These are phyloP conservation scores for Pseudopleuronectes americanus DNA, from an alignment of 2,797 vertebrate species.

Conservation along the genomic window DNA sequence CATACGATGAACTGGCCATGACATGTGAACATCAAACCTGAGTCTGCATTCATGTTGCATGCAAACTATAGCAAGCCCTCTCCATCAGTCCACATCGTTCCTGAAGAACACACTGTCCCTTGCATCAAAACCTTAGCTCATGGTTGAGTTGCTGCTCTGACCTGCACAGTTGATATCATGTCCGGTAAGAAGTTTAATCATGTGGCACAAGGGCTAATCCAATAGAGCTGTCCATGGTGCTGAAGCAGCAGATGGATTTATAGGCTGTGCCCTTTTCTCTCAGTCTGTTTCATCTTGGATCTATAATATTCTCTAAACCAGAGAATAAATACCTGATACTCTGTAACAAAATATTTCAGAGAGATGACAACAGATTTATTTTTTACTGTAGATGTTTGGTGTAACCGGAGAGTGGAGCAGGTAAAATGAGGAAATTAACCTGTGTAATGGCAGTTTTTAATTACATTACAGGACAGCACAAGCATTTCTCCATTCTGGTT, in stretches of 20 bases:
- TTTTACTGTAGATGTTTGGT: background rate
- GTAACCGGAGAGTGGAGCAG: background rate
- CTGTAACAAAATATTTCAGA: background rate
- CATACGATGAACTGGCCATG: no score
- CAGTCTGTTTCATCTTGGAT: background rate
- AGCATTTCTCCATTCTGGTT: no score
- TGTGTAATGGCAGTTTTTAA: no score
- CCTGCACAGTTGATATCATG: background rate
- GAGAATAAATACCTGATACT: background rate
- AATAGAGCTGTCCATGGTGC: conserved; percentile 13
- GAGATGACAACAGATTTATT: no score
- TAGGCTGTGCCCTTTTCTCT: background rate
- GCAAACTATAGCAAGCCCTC: background rate
- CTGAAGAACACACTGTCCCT: background rate
- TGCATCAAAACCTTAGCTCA: background rate
- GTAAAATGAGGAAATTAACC: background rate
- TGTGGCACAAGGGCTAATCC: background rate
- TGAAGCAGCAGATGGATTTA: conserved; percentile 10
- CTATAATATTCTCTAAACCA: background rate
- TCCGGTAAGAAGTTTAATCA: background rate
- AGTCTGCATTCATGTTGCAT: background rate
- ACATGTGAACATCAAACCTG: no score
- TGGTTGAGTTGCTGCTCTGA: background rate
- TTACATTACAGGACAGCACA: no score
- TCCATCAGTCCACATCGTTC: background rate